Evolutionary conservation across 2,888 invertebrate genomes (phyloP).

Genomic region (Thumatha senex): DNA sequence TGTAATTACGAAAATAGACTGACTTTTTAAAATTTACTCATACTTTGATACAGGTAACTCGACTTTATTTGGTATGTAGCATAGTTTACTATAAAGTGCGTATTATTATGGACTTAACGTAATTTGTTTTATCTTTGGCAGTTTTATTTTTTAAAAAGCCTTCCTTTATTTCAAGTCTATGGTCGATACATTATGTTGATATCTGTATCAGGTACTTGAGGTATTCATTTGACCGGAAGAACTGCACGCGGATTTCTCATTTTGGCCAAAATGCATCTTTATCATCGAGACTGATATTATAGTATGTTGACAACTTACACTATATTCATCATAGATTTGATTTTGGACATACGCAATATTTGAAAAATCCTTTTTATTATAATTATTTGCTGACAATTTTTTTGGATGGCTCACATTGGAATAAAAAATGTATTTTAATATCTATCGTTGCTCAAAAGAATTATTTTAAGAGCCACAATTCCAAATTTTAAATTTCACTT

Average conservation of each 20-base stretch:
- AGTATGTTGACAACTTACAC: slow-evolving; percentile 72
- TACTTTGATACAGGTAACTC: slow-evolving; percentile 76
- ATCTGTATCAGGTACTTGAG: slow-evolving; percentile 70
- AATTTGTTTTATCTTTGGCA: slow-evolving; percentile 21
- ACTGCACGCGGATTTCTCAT: slow-evolving; percentile 74
- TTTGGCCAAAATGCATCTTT: slow-evolving; percentile 80
- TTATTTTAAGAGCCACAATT: slow-evolving; percentile 74
- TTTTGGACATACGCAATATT: slow-evolving; percentile 73
- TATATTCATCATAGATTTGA: slow-evolving; percentile 77
- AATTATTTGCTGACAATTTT: slow-evolving; percentile 65
- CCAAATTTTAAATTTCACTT: slow-evolving; percentile 69
- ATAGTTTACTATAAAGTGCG: slow-evolving; percentile 56
- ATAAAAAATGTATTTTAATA: slow-evolving; percentile 65
- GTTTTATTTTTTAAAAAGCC: slow-evolving; percentile 1
- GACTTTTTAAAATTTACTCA: slow-evolving; percentile 74
- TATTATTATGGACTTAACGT: slow-evolving; percentile 42
- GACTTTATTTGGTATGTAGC: slow-evolving; percentile 60
- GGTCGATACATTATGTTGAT: slow-evolving; percentile 42
- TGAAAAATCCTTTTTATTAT: slow-evolving; percentile 71
- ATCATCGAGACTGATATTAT: slow-evolving; percentile 81
- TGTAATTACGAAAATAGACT: slow-evolving; percentile 71
- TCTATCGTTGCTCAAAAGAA: slow-evolving; percentile 72
- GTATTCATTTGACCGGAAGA: slow-evolving; percentile 49
- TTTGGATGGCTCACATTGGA: slow-evolving; percentile 80
- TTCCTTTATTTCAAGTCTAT: slow-evolving; percentile 5